Percentiles rank a stretch among this genome's conserved stretches.
These are phyloP conservation scores for Drosophila tripunctata DNA, from an alignment of 2,888 invertebrate species.

Conservation along the genomic window DNA sequence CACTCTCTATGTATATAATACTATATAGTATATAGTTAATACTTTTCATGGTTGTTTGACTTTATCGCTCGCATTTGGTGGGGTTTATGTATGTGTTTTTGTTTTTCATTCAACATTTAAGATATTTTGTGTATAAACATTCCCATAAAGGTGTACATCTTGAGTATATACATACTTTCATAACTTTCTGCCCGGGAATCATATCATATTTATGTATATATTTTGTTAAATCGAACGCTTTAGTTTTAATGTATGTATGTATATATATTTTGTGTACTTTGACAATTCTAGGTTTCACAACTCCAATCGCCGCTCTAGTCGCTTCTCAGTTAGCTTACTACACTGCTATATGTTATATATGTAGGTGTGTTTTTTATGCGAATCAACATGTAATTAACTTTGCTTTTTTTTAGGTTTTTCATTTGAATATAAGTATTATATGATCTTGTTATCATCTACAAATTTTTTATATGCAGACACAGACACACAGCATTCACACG, in stretches of 20 bases:
- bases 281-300: constrained; percentile 42
- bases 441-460: constrained; percentile 13
- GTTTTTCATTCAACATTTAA: constrained; percentile 27
- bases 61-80: constrained; percentile 61
- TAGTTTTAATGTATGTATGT: constrained; percentile 22
- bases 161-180: neutral
- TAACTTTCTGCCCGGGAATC: constrained; percentile 2
- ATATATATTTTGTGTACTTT: constrained; percentile 10
- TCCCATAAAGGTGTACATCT: too few species aligned
- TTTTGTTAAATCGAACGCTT: constrained; percentile 35
- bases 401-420: too few species aligned
- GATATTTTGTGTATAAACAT: neutral
- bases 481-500: neutral
- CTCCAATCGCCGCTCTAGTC: constrained; percentile 20
- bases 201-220: neutral
- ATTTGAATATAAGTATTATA: constrained; percentile 13
- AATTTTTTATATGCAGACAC: neutral
- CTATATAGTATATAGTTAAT: constrained; percentile 47
- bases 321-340: constrained; percentile 26
- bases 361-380: too few species aligned
- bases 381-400: constrained; percentile 34
- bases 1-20: constrained; percentile 10
- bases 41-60: constrained; percentile 55
- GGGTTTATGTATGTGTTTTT: constrained; percentile 42
- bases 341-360: neutral